Conservation (phyloP, 2,797 vertebrate genomes). For the Loriculus beryllinus region DNA sequence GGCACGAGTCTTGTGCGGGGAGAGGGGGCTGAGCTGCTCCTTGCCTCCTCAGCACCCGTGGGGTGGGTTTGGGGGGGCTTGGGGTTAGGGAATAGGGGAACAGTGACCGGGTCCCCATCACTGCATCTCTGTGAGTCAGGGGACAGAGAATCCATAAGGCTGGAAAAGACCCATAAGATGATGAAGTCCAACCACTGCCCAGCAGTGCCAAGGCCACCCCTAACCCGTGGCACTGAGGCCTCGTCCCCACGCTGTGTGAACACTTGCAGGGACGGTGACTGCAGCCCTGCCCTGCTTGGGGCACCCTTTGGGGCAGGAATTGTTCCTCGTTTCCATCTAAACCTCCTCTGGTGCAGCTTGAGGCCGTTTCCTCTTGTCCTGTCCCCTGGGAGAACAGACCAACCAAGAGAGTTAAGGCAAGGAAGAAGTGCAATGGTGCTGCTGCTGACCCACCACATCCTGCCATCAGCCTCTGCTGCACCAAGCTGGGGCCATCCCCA, state of each 20-base stretch:
- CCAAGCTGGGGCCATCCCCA: fast-evolving
- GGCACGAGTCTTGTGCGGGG: neutral
- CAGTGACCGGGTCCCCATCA: fast-evolving
- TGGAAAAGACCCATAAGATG: neutral
- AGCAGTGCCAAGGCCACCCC: neutral
- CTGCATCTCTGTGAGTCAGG: neutral
- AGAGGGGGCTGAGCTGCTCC: neutral
- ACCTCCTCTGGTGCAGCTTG: neutral
- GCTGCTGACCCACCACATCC: neutral
- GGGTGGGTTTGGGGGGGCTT: too few species aligned
- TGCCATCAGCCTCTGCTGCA: fast-evolving
- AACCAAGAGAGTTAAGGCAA: neutral
- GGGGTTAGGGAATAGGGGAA: neutral
- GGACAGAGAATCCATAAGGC: neutral
- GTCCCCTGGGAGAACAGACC: neutral
- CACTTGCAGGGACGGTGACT: neutral
- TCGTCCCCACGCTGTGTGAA: neutral
- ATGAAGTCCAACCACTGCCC: neutral
- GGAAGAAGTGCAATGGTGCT: fast-evolving
- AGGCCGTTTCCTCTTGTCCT: neutral
- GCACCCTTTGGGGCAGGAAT: neutral
- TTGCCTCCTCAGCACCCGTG: neutral
- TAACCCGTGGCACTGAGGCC: neutral
- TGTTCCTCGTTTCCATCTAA: neutral
- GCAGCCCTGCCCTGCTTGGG: neutral